Evolutionary conservation across 2,113 vertebrate species (phyloP), one percentile per base, ranked within the genome.

Genomic region (Paradoxurus hermaphroditus): DNA sequence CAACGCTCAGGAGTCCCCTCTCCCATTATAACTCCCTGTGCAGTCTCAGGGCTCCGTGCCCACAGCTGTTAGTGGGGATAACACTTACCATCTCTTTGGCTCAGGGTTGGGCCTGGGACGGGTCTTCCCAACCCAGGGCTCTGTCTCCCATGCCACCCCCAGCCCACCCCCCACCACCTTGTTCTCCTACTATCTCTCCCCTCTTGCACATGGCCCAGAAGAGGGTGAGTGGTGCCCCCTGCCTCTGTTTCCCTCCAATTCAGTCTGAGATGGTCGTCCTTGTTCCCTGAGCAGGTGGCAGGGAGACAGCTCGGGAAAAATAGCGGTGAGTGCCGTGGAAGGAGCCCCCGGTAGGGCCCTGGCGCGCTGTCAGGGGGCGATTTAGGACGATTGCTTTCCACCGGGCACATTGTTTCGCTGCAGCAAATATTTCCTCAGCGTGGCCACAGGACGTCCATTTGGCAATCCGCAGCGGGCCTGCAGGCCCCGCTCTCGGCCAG

Each of bases 361-460:
- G 34, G 83, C 2, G 0, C 25, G 67, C 94, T 97, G 97, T 98
- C 97, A 96, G 87, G 92, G 95, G 95, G 77, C 92, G 62, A 98
- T 98, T 98, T 97, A 93, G 97, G 96, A 91, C 75, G 3, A 97
- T 96, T 97, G 97, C 97, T 98, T 98, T 97, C 92, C 6, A 8
- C 96, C 1, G 11, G 79, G 86, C 96, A 31, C 95, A 91, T 92
- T 92, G 98, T 97, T 97, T 96, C 97, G 63, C 94, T 2, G 81
- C 97, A 95, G 94, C 98, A 95, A 97, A 97, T 98, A 98, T 96
- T 98, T 98, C 94, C 96, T 98, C 92, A 7, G 96, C 21, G 36
- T 85, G 73, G 94, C 90, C 96, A 68, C 79, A 95, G 92, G 96
- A 84, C 36, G 12, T 95, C 89, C 86, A 91, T 97, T 98, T 95